Percentiles rank a stretch among this genome's conserved stretches.
These are phyloP conservation scores for Ammodytes dubius DNA, from an alignment of 2,113 vertebrate species.

Conservation along the genomic window DNA sequence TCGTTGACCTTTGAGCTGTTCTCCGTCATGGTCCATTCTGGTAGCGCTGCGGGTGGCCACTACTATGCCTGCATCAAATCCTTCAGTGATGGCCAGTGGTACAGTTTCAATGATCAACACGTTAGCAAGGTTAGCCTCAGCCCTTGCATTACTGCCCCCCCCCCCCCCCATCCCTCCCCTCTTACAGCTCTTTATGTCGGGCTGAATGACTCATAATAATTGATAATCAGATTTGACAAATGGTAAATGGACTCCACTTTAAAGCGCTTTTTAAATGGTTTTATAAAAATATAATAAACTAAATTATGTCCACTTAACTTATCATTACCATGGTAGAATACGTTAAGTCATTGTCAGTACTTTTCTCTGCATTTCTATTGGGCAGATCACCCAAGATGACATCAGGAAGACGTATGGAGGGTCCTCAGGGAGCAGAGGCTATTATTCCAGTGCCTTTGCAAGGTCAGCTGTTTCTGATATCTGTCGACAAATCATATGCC, in stretches of 20 bases:
- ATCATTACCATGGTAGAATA: not conserved
- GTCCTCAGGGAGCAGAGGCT: slow-evolving; percentile 96
- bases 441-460: slow-evolving; percentile 99
- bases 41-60: slow-evolving; percentile 97
- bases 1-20: slow-evolving; percentile 96
- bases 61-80: slow-evolving; percentile 99
- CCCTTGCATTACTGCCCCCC: not conserved
- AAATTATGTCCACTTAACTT: not conserved
- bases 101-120: slow-evolving; percentile 99
- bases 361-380: slow-evolving; percentile 11
- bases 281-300: too few relatives aligned
- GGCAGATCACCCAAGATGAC: slow-evolving; percentile 97
- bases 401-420: slow-evolving; percentile 99
- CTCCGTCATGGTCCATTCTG: slow-evolving; percentile 99
- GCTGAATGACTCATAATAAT: not conserved
- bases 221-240: too few relatives aligned
- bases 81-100: slow-evolving; percentile 97
- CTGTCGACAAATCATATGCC: not conserved
- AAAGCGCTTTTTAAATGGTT: too few relatives aligned
- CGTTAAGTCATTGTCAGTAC: not conserved
- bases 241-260: too few relatives aligned
- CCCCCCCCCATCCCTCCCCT: not conserved
- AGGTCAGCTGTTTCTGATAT: slow-evolving; percentile 85
- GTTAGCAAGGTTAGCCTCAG: slow-evolving; percentile 92
- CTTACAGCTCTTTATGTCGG: not conserved